Base-by-base conservation (phyloP, 2,113 vertebrate genomes). In the Origma solitaria region DNA sequence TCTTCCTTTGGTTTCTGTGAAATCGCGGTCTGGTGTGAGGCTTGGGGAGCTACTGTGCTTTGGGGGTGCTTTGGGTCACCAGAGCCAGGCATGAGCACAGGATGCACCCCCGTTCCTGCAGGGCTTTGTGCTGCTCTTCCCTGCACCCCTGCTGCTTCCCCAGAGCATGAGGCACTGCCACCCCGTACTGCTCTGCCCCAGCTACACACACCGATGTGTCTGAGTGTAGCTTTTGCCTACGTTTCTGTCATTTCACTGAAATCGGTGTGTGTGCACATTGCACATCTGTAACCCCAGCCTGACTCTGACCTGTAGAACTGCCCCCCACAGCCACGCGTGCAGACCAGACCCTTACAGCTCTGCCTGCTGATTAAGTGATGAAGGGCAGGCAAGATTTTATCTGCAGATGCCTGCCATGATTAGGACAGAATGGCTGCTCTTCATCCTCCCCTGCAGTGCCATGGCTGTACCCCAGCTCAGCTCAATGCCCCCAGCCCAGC, bases 21-120 rank as follows among this genome's bases (percentile, higher is more conserved):
- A 56, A 54, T 68, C 51, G 42, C 42, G 37, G 20, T 25, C 30
- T 24, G 30, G 4, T 1, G 1, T 23, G 56, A 76, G 45, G 33
- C 27, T 31, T 21, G 35, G 44, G 75, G 60, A 85, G 62, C 57
- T 88, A 60, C 69, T 69, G 33, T 33, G 33, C 2, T 71, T 68
- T 79, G 17, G 44, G 15, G 54, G 4, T 71, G 35, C 56, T 87
- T 31, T 50, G 56, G 11, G 38, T 71, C 27, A 15, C 30, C 0
- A 10, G 53, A 23, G 16, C 21, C 44, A 53, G 37, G 15, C 1
- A 2, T 47, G 47, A 17, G 70, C 38, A 6, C 35, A n/a, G n/a
- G n/a, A n/a, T 62, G 1, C 4, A 2, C 11, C 10, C 21, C 1
- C 0, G 0, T 51, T 60, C 56, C 66, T 79, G 66, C 44, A 60